Evolutionary conservation across 2,888 invertebrate species (phyloP), one percentile per base, ranked within the genome.

Genomic region (Resseliella maxima): DNA sequence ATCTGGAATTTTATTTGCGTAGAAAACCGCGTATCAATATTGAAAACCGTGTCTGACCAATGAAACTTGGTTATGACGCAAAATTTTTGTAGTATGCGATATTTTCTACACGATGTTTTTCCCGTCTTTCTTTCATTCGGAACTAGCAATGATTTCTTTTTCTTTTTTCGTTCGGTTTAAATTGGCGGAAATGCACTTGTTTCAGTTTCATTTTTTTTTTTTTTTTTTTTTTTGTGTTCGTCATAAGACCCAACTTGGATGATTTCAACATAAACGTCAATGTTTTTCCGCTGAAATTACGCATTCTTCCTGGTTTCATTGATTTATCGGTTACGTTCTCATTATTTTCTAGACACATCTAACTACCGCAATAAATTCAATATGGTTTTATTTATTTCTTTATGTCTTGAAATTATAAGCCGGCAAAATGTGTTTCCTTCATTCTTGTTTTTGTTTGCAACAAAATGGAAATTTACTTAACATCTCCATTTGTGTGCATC

Each of bases 21-120:
- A 72, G 72, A 72, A 72, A 72, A 72, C 72, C 72, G 72, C 72
- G 72, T 72, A 72, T 72, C 72, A 72, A 72, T 31, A 31, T 72
- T 15, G 31, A 72, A 72, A 72, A 31, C 72, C 2, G 72, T 35
- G 72, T 72, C n/a, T 27, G 31, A 72, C 59, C 27, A 72, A 31
- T 35, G 18, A 31, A 31, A 31, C 10, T 31, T 50, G 50, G 50
- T 50, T 50, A 24, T 59, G 59, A 59, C 59, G 59, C 59, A 59
- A n/a, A 10, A 72, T 3, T 72, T 72, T 72, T 15, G 12, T 72
- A 72, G 72, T 72, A 72, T 72, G 72, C 72, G 72, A 72, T 72
- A 72, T 31, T 72, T 72, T 72, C 72, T 72, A 72, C 72, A 72
- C n/a, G 12, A 31, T 72, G 2, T 59, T 27, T 24, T 24, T 35